Evolutionary conservation across 2,888 invertebrate species (phyloP), one percentile per base, ranked within the genome.

Genomic region (Amphipyra tragopoginis): DNA sequence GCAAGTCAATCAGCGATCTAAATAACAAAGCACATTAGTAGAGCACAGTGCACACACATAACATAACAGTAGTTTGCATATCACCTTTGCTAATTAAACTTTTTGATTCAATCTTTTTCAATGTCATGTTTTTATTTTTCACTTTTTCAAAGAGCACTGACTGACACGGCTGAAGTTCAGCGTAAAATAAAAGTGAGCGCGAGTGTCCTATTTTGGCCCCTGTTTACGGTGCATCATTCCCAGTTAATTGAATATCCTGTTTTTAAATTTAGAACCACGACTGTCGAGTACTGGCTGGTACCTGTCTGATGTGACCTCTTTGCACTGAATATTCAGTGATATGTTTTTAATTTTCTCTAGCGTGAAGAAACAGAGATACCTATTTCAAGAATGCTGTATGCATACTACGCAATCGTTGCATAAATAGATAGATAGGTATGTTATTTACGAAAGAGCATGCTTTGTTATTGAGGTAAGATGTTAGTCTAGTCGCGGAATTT

Each of bases 221-320:
- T 91, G 86, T 90, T 93, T 91, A 92, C 85, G 81, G 86, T 88
- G 89, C 90, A 92, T 91, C 91, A 89, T 90, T 88, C 87, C 84
- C 83, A 75, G 86, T 87, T 90, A 93, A 94, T 94, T 93, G 88
- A 93, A 94, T 93, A 88, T 94, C 94, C 94, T 92, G 93, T 87
- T 90, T 93, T 89, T 90, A 90, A 89, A 93, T 92, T 91, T 89
- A 90, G 88, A 86, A 75, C 75, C 84, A 80, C 80, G 79, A 74
- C 75, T 74, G 78, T 75, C 80, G 71, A 73, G 75, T 69, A 63
- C 57, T 62, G 55, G 54, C 54, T 54, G 55, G 75, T 72, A 80
- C 72, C 80, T 79, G 73, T 47, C 58, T 52, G 44, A 36, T 72
- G 65, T 54, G 72, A 69, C 65, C 79, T 72, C 65, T 77, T 77